A percentile compares a stretch with the other conserved stretches of the same genome.
These are phyloP conservation scores for Zenarchopterus dispar DNA, from an alignment of 2,797 vertebrate genomes.

Conservation along the genomic window DNA sequence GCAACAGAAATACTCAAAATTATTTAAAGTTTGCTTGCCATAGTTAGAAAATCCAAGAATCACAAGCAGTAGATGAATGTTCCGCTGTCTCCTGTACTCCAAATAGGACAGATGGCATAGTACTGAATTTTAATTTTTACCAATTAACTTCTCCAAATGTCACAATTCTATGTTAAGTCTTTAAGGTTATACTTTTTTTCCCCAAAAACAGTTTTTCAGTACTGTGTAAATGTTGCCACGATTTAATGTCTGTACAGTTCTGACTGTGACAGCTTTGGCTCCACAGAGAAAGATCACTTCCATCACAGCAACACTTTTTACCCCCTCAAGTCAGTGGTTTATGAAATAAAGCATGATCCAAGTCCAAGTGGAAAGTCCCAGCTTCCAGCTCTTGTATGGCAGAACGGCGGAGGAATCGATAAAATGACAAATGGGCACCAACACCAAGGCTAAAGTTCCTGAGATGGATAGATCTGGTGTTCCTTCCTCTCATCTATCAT, in stretches of 20 bases:
- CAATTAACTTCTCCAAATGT: background rate
- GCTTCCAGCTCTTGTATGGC: conserved; percentile 61
- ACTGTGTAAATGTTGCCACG: conserved; percentile 24
- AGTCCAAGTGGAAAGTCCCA: conserved; percentile 66
- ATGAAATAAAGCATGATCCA: conserved; percentile 67
- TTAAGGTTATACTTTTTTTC: background rate
- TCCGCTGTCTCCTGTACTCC: too few relatives aligned
- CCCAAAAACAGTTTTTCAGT: background rate
- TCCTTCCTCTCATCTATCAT: conserved; percentile 64
- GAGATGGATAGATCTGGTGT: conserved; percentile 64
- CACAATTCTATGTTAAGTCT: background rate
- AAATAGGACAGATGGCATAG: background rate
- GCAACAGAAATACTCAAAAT: too few relatives aligned
- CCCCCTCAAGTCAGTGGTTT: conserved; percentile 62
- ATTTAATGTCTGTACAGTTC: conserved; percentile 33
- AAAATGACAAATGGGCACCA: conserved; percentile 72
- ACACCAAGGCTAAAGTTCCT: conserved; percentile 59
- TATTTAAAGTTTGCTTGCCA: too few relatives aligned
- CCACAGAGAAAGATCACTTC: conserved; percentile 59
- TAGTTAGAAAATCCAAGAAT: too few relatives aligned
- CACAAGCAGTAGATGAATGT: too few relatives aligned
- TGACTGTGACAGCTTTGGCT: conserved; percentile 61
- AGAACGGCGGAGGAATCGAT: conserved; percentile 72
- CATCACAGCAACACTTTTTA: conserved; percentile 51
- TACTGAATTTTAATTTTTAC: background rate